Percentiles rank a stretch among this genome's conserved stretches.
Evolutionary conservation across 2,888 invertebrate species (phyloP).

Genomic region (Aphrophora alni): DNA sequence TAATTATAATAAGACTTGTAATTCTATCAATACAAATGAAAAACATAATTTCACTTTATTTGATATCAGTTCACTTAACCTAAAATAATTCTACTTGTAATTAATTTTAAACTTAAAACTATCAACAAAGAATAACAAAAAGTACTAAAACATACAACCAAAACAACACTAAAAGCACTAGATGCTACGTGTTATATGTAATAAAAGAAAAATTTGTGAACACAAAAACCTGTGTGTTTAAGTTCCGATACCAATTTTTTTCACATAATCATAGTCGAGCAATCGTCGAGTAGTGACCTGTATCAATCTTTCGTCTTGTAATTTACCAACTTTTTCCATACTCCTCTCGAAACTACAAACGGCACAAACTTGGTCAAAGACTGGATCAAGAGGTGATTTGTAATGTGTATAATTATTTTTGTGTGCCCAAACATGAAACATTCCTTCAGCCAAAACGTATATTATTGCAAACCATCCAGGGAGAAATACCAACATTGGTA

Average conservation of each 20-base stretch:
- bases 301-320: conserved; percentile 66
- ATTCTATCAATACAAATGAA: too few relatives aligned
- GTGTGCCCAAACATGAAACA: background rate
- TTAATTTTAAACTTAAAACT: background rate
- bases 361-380: conserved; percentile 66
- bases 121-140: background rate
- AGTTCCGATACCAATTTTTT: conserved; percentile 9
- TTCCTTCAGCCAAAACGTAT: conserved; percentile 25
- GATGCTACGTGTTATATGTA: background rate
- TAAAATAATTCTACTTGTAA: background rate
- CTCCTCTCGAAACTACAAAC: conserved; percentile 68
- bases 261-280: conserved; percentile 23
- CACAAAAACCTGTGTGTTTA: background rate
- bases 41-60: too few relatives aligned
- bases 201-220: background rate
- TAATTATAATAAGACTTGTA: too few relatives aligned
- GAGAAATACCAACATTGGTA: conserved; percentile 23
- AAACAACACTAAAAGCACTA: background rate
- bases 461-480: conserved; percentile 24
- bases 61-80: too few relatives aligned
- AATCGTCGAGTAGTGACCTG: conserved; percentile 24
- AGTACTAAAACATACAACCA: background rate
- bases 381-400: conserved; percentile 24
- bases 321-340: conserved; percentile 67
- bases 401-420: background rate